Evolutionary conservation across 92 coral and sea anemone genomes (phyloP).

Genomic region (Umimayanthus kanabou): DNA sequence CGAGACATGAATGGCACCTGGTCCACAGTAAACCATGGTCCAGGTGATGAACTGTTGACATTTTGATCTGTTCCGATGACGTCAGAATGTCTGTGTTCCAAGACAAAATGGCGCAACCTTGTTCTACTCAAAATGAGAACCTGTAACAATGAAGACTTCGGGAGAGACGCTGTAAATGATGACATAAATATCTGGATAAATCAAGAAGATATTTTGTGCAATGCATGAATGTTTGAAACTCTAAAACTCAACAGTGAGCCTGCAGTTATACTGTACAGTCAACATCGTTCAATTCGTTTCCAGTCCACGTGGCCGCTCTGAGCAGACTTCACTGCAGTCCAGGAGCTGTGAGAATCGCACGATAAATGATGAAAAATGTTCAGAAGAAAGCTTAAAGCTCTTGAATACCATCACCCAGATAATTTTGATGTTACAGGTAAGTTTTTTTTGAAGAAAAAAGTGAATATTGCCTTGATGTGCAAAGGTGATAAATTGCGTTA

Average conservation of each 20-base stretch:
- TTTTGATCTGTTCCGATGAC: not conserved
- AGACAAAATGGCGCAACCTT: not conserved
- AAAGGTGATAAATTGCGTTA: too few species aligned
- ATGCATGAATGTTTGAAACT: not conserved
- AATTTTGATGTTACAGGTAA: conserved; percentile 68
- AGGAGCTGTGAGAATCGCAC: not conserved
- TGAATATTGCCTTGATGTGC: conserved; percentile 25
- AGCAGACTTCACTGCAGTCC: too few species aligned
- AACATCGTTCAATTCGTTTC: not conserved
- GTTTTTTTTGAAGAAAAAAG: conserved; percentile 9
- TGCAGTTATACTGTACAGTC: not conserved
- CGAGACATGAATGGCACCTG: conserved; percentile 64
- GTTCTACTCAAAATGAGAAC: not conserved
- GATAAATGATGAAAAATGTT: conserved; percentile 59
- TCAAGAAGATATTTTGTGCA: too few species aligned
- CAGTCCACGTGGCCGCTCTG: conserved; percentile 35
- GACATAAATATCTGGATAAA: not conserved
- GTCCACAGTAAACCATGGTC: conserved; percentile 71
- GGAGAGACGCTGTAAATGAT: not conserved
- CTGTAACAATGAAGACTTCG: not conserved
- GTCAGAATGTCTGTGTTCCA: not conserved
- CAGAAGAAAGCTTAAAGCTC: conserved; percentile 81
- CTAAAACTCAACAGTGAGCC: conserved; percentile 2
- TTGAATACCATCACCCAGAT: conserved; percentile 90
- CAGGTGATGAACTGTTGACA: not conserved